These are phyloP conservation scores for Lophotis ruficrista DNA, from an alignment of 2,113 vertebrate genomes.

Conservation along the genomic window DNA sequence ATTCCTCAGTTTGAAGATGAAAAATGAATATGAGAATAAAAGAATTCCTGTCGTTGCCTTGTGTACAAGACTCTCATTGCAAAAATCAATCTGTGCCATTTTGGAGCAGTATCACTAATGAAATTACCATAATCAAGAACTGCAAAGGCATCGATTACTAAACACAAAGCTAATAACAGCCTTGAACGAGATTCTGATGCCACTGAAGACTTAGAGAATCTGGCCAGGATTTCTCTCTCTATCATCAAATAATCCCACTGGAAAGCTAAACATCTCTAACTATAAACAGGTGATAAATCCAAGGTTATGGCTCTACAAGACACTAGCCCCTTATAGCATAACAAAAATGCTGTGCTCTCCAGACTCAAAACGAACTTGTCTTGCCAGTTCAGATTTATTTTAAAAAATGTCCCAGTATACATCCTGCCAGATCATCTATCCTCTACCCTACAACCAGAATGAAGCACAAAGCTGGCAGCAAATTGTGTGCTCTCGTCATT, in stretches of 20 bases:
- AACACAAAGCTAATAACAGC: constrained; percentile 26
- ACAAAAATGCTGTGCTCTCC: neutral
- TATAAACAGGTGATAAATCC: neutral
- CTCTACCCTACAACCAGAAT: neutral
- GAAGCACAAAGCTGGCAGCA: neutral
- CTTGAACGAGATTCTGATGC: neutral
- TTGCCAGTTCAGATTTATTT: neutral
- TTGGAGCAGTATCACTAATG: constrained; percentile 53
- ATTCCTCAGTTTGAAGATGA: constrained; percentile 30
- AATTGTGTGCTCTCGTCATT: neutral
- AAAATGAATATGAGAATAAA: constrained; percentile 32
- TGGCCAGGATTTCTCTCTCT: neutral
- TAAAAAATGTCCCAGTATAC: neutral
- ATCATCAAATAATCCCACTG: neutral
- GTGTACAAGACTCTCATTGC: neutral
- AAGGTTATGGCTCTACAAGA: neutral
- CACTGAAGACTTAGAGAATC: neutral
- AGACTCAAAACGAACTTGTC: neutral
- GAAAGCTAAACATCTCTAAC: neutral
- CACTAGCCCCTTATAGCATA: neutral
- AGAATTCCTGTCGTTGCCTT: constrained; percentile 26
- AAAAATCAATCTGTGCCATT: constrained; percentile 49
- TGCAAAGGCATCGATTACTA: constrained; percentile 48
- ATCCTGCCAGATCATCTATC: neutral
- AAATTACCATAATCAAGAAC: constrained; percentile 69